Evolutionary conservation across 1,140 invertebrate species (phyloP).

Genomic region (Reticulitermes speratus): DNA sequence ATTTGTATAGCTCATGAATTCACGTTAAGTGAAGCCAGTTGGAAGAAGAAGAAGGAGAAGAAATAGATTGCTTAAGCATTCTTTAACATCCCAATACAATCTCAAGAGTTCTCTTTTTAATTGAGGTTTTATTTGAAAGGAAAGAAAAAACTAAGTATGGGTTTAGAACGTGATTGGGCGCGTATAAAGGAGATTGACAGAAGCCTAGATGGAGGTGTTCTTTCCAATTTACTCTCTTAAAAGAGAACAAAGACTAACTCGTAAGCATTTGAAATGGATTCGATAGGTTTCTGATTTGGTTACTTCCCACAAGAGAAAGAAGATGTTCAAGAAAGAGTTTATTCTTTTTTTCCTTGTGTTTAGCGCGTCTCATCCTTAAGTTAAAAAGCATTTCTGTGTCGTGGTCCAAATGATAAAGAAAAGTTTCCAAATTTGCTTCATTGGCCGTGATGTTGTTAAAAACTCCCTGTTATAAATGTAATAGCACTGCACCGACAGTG

Average conservation of each 20-base stretch:
- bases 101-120: not conserved
- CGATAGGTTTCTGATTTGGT: conserved; percentile 4
- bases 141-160: not conserved
- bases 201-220: not conserved
- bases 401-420: too few species aligned
- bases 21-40: not conserved
- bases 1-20: not conserved
- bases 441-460: too few species aligned
- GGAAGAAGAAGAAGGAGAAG: not conserved
- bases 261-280: conserved; percentile 16
- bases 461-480: too few species aligned
- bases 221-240: conserved; percentile 11
- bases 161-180: conserved; percentile 13
- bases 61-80: conserved; percentile 13
- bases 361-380: too few species aligned
- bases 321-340: not conserved
- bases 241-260: not conserved
- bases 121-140: not conserved
- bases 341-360: not conserved
- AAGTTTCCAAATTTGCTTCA: too few species aligned
- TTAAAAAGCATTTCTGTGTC: too few species aligned
- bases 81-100: conserved; percentile 1
- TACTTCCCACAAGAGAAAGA: conserved; percentile 10
- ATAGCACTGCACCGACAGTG: too few species aligned
- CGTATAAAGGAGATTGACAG: conserved; percentile 1